These are phyloP conservation scores for Tinea pellionella DNA, from an alignment of 2,888 invertebrate genomes.

Conservation along the genomic window DNA sequence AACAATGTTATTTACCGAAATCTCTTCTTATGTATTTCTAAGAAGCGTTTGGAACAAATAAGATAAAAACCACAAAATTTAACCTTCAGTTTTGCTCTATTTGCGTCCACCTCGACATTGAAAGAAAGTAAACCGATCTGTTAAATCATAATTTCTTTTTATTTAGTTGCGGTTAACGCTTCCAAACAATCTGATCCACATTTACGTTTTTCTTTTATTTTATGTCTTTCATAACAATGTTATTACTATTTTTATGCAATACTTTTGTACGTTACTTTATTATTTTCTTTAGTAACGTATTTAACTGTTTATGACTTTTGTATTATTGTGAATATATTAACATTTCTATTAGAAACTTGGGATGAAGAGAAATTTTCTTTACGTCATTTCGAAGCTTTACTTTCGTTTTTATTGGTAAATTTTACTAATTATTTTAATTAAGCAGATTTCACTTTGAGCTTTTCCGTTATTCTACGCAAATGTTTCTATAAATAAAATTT, in stretches of 20 bases:
- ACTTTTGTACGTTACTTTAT: too few species aligned
- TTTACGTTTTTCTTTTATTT: constrained; percentile 19
- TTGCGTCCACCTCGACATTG: constrained; percentile 27
- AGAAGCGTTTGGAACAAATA: background rate
- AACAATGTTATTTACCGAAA: background rate
- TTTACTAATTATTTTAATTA: background rate
- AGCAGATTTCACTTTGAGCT: too few species aligned
- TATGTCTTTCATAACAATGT: constrained; percentile 14
- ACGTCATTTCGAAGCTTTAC: background rate
- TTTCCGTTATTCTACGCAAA: too few species aligned
- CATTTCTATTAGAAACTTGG: background rate
- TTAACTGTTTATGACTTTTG: too few species aligned
- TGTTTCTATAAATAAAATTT: too few species aligned
- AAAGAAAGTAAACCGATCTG: constrained; percentile 25
- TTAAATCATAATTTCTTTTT: constrained; percentile 26
- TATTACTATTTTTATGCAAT: constrained; percentile 5
- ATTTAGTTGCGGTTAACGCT: constrained; percentile 10
- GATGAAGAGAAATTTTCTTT: constrained; percentile 1
- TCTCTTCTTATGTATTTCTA: too few species aligned
- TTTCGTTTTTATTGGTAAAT: constrained; percentile 7
- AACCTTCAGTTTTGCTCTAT: constrained; percentile 27
- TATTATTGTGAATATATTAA: background rate
- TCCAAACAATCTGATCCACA: constrained; percentile 6
- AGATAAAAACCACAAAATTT: background rate
- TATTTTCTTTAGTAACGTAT: too few species aligned